Evolutionary conservation across 2,797 vertebrate species (phyloP).

Genomic region (Intellagama lesueurii): DNA sequence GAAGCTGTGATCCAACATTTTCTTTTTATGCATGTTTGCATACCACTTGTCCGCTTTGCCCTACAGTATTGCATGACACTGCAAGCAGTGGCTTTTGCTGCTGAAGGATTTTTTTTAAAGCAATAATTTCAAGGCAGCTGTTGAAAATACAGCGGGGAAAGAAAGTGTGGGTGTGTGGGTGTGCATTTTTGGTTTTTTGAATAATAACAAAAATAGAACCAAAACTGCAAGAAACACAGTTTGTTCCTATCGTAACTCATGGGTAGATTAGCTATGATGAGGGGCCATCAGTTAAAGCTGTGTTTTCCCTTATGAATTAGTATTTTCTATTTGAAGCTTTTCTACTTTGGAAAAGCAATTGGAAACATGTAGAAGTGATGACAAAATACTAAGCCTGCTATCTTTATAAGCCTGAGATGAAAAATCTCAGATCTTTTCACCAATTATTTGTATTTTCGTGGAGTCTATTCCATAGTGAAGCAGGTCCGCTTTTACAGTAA

Average conservation of each 20-base stretch:
- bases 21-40: background rate
- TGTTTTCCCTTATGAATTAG: background rate
- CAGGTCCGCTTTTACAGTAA: background rate
- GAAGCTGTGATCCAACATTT: background rate
- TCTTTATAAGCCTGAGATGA: background rate
- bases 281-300: background rate
- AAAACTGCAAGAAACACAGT: background rate
- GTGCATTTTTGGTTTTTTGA: background rate
- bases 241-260: background rate
- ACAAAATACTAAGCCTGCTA: background rate
- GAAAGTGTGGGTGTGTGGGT: background rate
- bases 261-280: background rate
- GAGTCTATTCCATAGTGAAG: conserved; percentile 5
- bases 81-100: too few relatives aligned
- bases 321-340: background rate
- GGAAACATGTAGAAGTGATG: background rate
- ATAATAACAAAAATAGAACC: background rate
- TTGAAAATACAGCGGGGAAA: background rate
- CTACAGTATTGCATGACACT: background rate
- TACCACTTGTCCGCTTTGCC: background rate
- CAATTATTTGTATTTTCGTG: conserved; percentile 9
- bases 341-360: background rate
- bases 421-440: conserved; percentile 21
- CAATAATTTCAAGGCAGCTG: background rate
- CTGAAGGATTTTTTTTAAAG: background rate